These are phyloP conservation scores for Arenaria interpres DNA, from an alignment of 2,113 vertebrate species.

Conservation along the genomic window DNA sequence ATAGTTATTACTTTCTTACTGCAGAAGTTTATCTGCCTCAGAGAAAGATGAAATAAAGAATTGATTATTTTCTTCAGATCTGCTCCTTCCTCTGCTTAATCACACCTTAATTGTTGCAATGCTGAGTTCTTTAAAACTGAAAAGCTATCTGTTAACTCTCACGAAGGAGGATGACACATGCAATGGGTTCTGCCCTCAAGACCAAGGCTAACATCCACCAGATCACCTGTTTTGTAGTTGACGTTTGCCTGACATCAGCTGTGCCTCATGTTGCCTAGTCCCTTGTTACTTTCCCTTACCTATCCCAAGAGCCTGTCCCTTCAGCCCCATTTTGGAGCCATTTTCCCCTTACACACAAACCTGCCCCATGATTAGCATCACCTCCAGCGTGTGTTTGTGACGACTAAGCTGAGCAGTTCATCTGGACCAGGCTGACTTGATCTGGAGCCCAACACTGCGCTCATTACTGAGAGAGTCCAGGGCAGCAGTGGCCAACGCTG, in stretches of 20 bases:
- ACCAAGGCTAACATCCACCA: not conserved
- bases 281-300: not conserved
- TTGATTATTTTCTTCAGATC: not conserved
- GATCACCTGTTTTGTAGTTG: not conserved
- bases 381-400: accelerated
- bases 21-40: not conserved
- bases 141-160: not conserved
- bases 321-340: not conserved
- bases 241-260: not conserved
- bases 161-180: accelerated
- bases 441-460: not conserved
- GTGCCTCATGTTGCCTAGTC: not conserved
- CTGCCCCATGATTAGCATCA: not conserved
- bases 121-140: not conserved
- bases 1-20: not conserved
- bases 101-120: not conserved
- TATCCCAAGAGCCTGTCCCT: not conserved
- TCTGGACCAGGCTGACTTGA: not conserved
- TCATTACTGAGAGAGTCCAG: not conserved
- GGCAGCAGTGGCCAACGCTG: not conserved
- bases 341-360: not conserved
- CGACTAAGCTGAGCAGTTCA: not conserved
- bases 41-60: not conserved
- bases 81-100: not conserved
- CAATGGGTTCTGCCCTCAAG: not conserved